A percentile compares a stretch with the other conserved stretches of the same genome.
Conservation (phyloP, 35 echinoderm and acorn worm species). For the Chiridota heheva region DNA sequence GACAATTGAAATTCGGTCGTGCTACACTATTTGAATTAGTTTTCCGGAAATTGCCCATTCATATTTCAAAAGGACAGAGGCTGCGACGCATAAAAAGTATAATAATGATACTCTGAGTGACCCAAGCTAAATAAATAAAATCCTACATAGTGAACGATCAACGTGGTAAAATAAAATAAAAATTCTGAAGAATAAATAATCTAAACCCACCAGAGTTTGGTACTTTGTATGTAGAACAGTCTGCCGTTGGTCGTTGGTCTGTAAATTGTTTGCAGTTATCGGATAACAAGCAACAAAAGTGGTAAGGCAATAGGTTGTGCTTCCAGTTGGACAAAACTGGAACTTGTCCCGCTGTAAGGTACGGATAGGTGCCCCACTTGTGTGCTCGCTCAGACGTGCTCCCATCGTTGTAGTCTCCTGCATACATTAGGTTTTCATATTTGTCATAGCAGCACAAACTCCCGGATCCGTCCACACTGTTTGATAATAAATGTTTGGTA, state of each 20-base stretch:
- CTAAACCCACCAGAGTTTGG: slow-evolving; percentile 44
- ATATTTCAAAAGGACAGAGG: neutral
- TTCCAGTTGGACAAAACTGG: slow-evolving; percentile 50
- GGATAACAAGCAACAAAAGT: slow-evolving; percentile 45
- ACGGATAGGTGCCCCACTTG: slow-evolving; percentile 46
- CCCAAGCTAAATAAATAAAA: neutral
- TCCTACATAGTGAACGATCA: neutral
- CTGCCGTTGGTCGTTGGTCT: slow-evolving; percentile 47
- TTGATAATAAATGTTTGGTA: neutral
- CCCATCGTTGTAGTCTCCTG: slow-evolving; percentile 23
- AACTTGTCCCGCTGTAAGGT: slow-evolving; percentile 9
- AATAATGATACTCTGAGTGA: neutral
- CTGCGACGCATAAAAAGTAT: neutral
- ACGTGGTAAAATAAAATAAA: neutral
- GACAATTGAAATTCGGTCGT: neutral
- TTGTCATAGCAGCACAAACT: slow-evolving; percentile 61
- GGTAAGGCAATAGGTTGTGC: slow-evolving; percentile 31
- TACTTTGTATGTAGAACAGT: slow-evolving; percentile 46
- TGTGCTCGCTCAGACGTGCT: slow-evolving; percentile 49
- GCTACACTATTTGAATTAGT: neutral
- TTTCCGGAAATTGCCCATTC: neutral
- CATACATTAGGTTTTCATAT: slow-evolving; percentile 46
- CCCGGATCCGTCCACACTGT: slow-evolving; percentile 27
- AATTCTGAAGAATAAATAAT: neutral
- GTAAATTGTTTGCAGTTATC: slow-evolving; percentile 41